Conservation (phyloP, 2,797 vertebrate genomes). For the Melanotaenia maccullochi region DNA sequence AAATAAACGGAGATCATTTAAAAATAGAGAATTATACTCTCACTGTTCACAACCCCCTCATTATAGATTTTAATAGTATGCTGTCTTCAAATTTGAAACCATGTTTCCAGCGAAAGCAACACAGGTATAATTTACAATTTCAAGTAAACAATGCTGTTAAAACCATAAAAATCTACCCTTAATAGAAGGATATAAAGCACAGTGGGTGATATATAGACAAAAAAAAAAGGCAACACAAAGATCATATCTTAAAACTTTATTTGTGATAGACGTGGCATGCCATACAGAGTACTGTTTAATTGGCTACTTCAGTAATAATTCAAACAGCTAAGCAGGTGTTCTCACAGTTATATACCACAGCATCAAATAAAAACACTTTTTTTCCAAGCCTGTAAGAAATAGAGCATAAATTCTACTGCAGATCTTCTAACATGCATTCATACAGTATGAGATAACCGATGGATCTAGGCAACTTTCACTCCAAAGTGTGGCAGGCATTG, state of each 20-base stretch:
- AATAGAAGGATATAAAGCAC: neutral
- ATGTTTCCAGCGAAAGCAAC: neutral
- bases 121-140: neutral
- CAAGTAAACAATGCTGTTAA: neutral
- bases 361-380: slow-evolving; percentile 1
- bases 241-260: slow-evolving; percentile 49
- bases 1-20: slow-evolving; percentile 14
- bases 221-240: slow-evolving; percentile 39
- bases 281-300: slow-evolving; percentile 12
- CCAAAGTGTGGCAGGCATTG: neutral
- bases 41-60: neutral
- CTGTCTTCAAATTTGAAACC: neutral
- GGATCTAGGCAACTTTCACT: slow-evolving; percentile 8
- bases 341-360: neutral
- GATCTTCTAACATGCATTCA: neutral
- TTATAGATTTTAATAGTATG: neutral
- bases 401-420: neutral
- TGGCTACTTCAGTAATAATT: slow-evolving; percentile 4
- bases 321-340: slow-evolving; percentile 11
- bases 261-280: slow-evolving; percentile 33
- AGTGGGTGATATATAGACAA: slow-evolving; percentile 5
- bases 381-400: slow-evolving; percentile 2
- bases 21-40: neutral
- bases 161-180: neutral
- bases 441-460: slow-evolving; percentile 4